These are phyloP conservation scores for Columba janthina DNA, from an alignment of 2,113 vertebrate genomes.

Conservation along the genomic window DNA sequence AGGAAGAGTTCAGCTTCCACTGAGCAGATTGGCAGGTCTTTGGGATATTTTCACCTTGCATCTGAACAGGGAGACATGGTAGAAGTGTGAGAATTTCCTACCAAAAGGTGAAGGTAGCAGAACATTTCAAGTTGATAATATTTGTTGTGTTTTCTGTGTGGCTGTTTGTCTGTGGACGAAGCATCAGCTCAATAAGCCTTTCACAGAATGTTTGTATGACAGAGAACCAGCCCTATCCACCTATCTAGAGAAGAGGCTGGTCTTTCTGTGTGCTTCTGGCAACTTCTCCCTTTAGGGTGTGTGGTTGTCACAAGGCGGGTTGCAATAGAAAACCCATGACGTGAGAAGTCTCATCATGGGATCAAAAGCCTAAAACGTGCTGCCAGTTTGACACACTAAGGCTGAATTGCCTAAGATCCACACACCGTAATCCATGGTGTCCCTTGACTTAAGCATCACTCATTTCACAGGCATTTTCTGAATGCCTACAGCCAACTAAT, in stretches of 20 bases:
- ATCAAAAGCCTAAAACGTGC: not conserved
- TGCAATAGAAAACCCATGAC: not conserved
- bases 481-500: not conserved
- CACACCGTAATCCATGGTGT: not conserved
- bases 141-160: not conserved
- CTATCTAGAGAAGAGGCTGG: not conserved
- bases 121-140: not conserved
- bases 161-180: not conserved
- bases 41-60: not conserved
- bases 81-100: not conserved
- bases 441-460: not conserved
- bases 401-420: not conserved
- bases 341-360: not conserved
- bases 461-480: not conserved
- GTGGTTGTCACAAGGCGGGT: not conserved
- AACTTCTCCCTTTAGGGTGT: not conserved
- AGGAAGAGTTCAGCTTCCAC: not conserved
- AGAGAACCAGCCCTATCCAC: not conserved
- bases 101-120: not conserved
- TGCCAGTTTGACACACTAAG: not conserved
- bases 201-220: not conserved
- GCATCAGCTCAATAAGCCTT: not conserved
- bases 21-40: not conserved
- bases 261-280: not conserved
- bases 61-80: not conserved